Evolutionary conservation across 2,113 vertebrate genomes (phyloP).

Genomic region (Steatornis caripensis): DNA sequence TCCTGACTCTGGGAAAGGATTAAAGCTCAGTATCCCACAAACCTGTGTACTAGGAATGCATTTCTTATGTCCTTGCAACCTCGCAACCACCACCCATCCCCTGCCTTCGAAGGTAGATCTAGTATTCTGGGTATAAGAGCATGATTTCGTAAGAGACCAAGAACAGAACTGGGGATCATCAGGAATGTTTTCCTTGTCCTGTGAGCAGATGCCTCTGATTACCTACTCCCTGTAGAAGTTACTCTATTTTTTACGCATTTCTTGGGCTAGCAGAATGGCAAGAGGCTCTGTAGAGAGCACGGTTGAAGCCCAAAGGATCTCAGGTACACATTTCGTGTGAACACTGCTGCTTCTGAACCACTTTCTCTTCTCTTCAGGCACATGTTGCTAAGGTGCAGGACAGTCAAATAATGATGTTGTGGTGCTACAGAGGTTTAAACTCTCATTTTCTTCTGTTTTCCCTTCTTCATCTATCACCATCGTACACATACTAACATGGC

Average conservation of each 20-base stretch:
- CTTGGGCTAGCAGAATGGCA: not conserved
- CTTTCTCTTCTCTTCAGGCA: not conserved
- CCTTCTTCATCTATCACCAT: not conserved
- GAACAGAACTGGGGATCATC: not conserved
- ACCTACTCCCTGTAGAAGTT: not conserved
- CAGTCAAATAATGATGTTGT: not conserved
- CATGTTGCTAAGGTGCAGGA: too few species aligned
- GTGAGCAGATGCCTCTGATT: not conserved
- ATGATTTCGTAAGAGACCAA: not conserved
- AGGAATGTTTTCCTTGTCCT: not conserved
- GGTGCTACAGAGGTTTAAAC: not conserved
- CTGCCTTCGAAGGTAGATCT: not conserved
- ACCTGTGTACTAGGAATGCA: not conserved
- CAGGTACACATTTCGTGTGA: not conserved
- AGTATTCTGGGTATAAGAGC: not conserved
- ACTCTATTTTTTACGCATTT: not conserved
- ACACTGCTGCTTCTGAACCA: not conserved
- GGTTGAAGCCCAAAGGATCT: not conserved
- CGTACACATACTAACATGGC: not conserved
- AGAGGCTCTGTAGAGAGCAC: not conserved
- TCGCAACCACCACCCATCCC: accelerated
- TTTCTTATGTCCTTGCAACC: not conserved
- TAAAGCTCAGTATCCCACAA: not conserved
- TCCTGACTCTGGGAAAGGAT: not conserved
- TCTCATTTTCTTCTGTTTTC: not conserved